Evolutionary conservation across 1,140 invertebrate genomes (phyloP).

Genomic region (Bilobella aurantiaca): DNA sequence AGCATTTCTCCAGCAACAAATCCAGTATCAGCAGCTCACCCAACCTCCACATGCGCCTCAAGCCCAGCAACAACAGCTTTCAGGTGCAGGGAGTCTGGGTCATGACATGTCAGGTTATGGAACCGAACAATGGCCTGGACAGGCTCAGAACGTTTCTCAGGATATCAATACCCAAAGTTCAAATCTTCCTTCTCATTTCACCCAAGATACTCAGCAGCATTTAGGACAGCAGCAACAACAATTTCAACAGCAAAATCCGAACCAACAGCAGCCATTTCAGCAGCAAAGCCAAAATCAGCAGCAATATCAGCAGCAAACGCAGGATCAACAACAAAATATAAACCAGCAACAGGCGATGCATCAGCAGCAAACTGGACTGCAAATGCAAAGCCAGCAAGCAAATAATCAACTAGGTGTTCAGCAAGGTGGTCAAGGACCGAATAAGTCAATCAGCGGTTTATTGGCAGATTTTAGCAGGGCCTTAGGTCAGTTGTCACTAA

Average conservation of each 20-base stretch:
- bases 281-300: slow-evolving; percentile 1
- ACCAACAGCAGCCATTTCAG: not conserved
- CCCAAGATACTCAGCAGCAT: slow-evolving; percentile 10
- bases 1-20: slow-evolving; percentile 37
- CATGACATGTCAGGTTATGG: not conserved
- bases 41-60: slow-evolving; percentile 4
- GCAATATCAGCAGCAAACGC: slow-evolving; percentile 1
- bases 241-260: not conserved
- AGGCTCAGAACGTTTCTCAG: too few relatives aligned
- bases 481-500: slow-evolving; percentile 39
- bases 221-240: not conserved
- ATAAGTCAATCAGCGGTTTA: slow-evolving; percentile 45
- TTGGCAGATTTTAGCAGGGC: slow-evolving; percentile 47
- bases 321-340: not conserved
- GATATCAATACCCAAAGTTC: too few relatives aligned
- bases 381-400: not conserved
- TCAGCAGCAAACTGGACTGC: not conserved
- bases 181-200: too few relatives aligned
- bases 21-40: slow-evolving; percentile 15
- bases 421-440: slow-evolving; percentile 19
- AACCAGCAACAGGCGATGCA: not conserved
- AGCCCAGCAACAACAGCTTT: slow-evolving; percentile 21
- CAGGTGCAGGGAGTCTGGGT: slow-evolving; percentile 5
- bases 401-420: not conserved
- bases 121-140: not conserved